A percentile compares a stretch with the other conserved stretches of the same genome.
Conservation (phyloP, 2,888 invertebrate genomes). For the Amphipyra tragopoginis region DNA sequence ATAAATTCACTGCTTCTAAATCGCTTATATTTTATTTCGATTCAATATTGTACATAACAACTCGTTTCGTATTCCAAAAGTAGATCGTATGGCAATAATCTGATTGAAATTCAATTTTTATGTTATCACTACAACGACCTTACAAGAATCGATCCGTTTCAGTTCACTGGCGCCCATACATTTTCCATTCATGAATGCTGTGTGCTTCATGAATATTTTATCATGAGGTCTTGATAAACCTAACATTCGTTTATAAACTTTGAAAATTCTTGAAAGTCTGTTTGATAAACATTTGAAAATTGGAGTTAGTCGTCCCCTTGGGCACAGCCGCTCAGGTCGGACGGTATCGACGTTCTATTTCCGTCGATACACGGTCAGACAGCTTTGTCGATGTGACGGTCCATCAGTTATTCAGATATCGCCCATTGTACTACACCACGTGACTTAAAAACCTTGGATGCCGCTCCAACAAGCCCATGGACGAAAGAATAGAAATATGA, state of each 20-base stretch:
- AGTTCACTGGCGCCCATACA: slow-evolving; percentile 36
- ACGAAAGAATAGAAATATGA: slow-evolving; percentile 2
- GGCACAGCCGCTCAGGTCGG: slow-evolving; percentile 53
- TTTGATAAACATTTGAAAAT: slow-evolving; percentile 26
- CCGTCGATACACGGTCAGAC: slow-evolving; percentile 67
- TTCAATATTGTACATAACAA: slow-evolving; percentile 8
- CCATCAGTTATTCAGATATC: slow-evolving; percentile 74
- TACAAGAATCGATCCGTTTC: slow-evolving; percentile 36
- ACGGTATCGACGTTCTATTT: slow-evolving; percentile 76
- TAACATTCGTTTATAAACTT: slow-evolving; percentile 28
- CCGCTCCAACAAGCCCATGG: slow-evolving; percentile 24
- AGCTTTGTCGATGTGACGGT: slow-evolving; percentile 70
- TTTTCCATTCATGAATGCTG: slow-evolving; percentile 31
- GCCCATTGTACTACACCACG: slow-evolving; percentile 65
- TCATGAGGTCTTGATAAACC: slow-evolving; percentile 26
- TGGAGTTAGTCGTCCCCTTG: slow-evolving; percentile 51
- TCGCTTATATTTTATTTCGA: slow-evolving; percentile 17
- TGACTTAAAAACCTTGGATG: slow-evolving; percentile 62
- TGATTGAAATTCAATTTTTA: slow-evolving; percentile 26
- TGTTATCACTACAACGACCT: slow-evolving; percentile 28
- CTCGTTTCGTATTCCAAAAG: slow-evolving; percentile 22
- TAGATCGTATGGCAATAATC: slow-evolving; percentile 16
- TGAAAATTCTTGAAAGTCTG: slow-evolving; percentile 11
- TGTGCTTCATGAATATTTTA: slow-evolving; percentile 49
- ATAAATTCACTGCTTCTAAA: slow-evolving; percentile 13